Evolutionary conservation across 2,797 vertebrate species (phyloP).

Genomic region (Tinamus major): DNA sequence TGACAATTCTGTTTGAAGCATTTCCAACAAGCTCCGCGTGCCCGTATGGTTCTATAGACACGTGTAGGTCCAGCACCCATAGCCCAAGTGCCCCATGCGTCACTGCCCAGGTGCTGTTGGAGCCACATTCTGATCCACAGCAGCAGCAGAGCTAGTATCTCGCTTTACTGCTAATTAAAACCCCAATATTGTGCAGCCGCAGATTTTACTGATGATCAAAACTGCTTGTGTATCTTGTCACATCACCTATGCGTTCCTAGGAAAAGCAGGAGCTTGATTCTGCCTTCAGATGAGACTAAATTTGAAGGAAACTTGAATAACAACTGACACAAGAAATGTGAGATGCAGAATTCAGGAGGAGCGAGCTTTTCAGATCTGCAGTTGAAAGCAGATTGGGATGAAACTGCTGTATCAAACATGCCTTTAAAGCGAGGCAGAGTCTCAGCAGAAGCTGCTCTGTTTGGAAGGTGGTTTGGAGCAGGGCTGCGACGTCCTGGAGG

Average conservation of each 20-base stretch:
- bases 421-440: conserved; percentile 41
- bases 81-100: not conserved
- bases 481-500: not conserved
- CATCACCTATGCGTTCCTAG: conserved; percentile 54
- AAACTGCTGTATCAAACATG: conserved; percentile 65
- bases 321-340: conserved; percentile 51
- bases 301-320: conserved; percentile 67
- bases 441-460: conserved; percentile 42
- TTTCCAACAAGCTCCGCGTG: conserved; percentile 10
- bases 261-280: conserved; percentile 44
- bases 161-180: conserved; percentile 32
- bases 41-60: conserved; percentile 30
- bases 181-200: not conserved
- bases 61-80: not conserved
- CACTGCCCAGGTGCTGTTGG: not conserved
- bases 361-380: conserved; percentile 53
- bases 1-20: conserved; percentile 56
- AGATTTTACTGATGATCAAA: conserved; percentile 53
- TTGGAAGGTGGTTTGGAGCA: conserved; percentile 37
- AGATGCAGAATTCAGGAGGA: conserved; percentile 33
- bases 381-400: conserved; percentile 62
- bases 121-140: not conserved
- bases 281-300: conserved; percentile 49
- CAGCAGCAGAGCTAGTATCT: conserved; percentile 3
- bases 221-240: conserved; percentile 58